Evolutionary conservation across 2,888 invertebrate genomes (phyloP), one percentile per base, ranked within the genome.

Genomic region (Caenorhabditis zanzibari): DNA sequence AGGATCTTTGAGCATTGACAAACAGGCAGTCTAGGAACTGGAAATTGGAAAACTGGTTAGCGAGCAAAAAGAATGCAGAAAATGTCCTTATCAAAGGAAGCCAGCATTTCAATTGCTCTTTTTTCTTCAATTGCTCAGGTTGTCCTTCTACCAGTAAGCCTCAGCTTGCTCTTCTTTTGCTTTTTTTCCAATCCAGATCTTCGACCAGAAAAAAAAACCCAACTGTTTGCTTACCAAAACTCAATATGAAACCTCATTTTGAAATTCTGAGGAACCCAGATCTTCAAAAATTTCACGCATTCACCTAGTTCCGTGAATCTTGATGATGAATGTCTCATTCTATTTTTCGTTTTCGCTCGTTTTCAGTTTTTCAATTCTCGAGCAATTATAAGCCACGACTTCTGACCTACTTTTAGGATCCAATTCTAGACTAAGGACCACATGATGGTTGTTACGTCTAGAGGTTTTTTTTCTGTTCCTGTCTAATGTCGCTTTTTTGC

Each of bases 11-110:
- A 77, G 44, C 68, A 68, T 26, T 76, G 56, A 75, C 56, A n/a
- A n/a, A n/a, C n/a, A n/a, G n/a, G n/a, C n/a, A 61, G 61, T 19
- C 74, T 44, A 22, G 7, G 28, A 19, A 41, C 12, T 22, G n/a
- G 16, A 47, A 58, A 44, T 19, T 24, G 16, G 19, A 38, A 38
- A 38, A 38, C 9, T 38, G 38, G 7, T 12, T 38, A 12, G 28
- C 63, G 35, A 66, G 28, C 16, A 44, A 49, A 9, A 12, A 19
- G n/a, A 66, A 26, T 19, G 58, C 56, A 58, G 24, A 56, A 44
- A 66, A 59, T 76, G 68, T 52, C 69, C 69, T 69, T 76, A 76
- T 76, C 68, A 76, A 76, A 69, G 52, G 69, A 76, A 68, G 69
- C 76, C 76, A 58, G 54, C 66, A n/a, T 47, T 56, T 64, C 54